These are phyloP conservation scores for Rhabdomys dilectus DNA, from an alignment of 2,113 vertebrate species.

Conservation along the genomic window DNA sequence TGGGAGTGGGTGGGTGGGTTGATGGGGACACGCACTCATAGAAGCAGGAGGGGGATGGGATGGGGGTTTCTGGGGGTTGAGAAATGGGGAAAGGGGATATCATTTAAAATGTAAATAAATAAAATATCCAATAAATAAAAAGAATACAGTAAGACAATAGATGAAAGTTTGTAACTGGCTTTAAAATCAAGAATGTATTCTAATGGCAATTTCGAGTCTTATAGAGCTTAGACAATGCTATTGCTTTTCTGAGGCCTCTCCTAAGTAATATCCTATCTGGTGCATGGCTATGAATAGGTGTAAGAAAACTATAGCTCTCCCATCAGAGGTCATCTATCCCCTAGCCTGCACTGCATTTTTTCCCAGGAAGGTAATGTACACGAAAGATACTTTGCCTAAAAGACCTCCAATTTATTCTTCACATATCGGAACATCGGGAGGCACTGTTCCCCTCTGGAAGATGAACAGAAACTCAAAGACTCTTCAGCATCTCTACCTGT, in stretches of 20 bases:
- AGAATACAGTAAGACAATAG: background rate
- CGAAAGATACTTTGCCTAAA: background rate
- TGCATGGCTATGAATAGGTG: background rate
- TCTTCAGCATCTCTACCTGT: background rate
- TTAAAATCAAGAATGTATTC: background rate
- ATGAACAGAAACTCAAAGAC: accelerated
- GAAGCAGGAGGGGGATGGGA: too few species aligned
- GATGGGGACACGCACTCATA: too few species aligned
- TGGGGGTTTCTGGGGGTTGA: too few species aligned
- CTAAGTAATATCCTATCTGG: background rate
- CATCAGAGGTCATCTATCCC: background rate
- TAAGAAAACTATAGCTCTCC: background rate
- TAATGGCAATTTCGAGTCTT: background rate
- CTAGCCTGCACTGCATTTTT: background rate
- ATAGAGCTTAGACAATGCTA: background rate
- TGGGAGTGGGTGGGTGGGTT: too few species aligned
- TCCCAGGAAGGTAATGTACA: background rate
- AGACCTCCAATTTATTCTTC: background rate
- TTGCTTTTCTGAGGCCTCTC: background rate
- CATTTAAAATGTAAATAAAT: too few species aligned
- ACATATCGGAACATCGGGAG: background rate
- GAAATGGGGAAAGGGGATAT: too few species aligned
- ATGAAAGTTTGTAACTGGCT: background rate
- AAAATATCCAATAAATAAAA: too few species aligned
- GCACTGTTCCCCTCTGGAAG: background rate